Evolutionary conservation across 23 tunicate genomes (phyloP).

Genomic region (Trididemnum nubilum): DNA sequence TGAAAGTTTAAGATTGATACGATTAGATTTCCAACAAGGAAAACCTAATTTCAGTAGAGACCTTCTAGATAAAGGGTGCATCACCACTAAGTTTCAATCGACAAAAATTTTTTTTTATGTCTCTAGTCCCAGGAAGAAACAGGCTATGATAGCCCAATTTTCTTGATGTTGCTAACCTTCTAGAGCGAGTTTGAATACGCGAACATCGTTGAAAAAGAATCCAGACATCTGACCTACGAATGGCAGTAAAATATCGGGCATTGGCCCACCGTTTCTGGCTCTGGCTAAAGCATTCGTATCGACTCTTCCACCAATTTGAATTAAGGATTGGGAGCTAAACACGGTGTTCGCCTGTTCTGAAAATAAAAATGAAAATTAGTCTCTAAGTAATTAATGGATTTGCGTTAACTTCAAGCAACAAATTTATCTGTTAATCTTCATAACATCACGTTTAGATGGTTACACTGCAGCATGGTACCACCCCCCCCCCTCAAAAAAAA

Average conservation of each 20-base stretch:
- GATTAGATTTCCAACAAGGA: too few relatives aligned
- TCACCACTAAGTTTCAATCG: neutral
- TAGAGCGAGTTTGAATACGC: conserved; percentile 54
- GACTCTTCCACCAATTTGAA: conserved; percentile 84
- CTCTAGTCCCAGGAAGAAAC: too few relatives aligned
- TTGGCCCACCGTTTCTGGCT: neutral
- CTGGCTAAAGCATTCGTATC: conserved; percentile 12
- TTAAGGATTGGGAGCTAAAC: conserved; percentile 86
- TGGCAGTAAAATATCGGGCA: conserved; percentile 23
- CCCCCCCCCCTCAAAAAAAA: too few relatives aligned
- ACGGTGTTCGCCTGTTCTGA: conserved; percentile 72
- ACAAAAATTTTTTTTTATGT: neutral
- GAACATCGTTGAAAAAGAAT: conserved; percentile 71
- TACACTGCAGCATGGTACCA: too few relatives aligned
- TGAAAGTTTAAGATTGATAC: too few relatives aligned
- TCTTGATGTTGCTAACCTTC: conserved; percentile 53
- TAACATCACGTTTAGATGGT: too few relatives aligned
- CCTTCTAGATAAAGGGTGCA: too few relatives aligned
- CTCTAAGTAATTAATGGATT: neutral
- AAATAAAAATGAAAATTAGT: neutral
- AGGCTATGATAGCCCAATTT: too few relatives aligned
- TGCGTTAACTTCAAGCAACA: neutral
- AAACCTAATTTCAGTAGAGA: too few relatives aligned
- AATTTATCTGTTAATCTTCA: neutral
- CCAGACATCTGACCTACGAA: conserved; percentile 81